Conservation (phyloP, 2,797 vertebrate species). For the Loriculus beryllinus region DNA sequence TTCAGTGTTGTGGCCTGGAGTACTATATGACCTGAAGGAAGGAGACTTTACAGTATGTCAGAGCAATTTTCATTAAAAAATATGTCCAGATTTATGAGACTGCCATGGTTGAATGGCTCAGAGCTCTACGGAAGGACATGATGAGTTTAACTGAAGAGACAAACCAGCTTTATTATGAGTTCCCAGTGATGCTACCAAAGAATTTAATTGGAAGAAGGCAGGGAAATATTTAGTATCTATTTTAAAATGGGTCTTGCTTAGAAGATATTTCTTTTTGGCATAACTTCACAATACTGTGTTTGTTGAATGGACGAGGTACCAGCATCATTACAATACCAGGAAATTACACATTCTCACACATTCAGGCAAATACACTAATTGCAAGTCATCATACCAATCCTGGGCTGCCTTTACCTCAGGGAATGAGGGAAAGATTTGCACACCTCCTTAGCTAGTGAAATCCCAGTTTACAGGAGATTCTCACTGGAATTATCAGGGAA, state of each 20-base stretch:
- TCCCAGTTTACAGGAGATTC: background rate
- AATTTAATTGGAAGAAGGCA: background rate
- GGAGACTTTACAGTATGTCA: background rate
- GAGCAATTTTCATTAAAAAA: background rate
- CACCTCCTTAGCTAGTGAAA: background rate
- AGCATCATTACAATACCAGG: background rate
- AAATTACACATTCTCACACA: background rate
- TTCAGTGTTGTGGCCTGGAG: background rate
- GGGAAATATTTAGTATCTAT: background rate
- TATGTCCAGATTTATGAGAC: background rate
- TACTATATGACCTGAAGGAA: background rate
- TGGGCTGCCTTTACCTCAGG: background rate
- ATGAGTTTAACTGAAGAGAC: background rate
- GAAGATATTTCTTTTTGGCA: background rate
- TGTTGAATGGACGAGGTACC: background rate
- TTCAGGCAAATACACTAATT: background rate
- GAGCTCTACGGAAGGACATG: background rate
- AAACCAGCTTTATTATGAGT: background rate
- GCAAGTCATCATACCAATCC: fast-evolving
- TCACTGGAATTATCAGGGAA: background rate
- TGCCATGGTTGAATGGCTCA: background rate
- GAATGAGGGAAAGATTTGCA: background rate
- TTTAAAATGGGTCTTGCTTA: background rate
- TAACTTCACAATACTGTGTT: background rate
- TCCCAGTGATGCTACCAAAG: background rate